Conservation (phyloP, 2,888 invertebrate species). For the Zaprionus bogoriensis region DNA sequence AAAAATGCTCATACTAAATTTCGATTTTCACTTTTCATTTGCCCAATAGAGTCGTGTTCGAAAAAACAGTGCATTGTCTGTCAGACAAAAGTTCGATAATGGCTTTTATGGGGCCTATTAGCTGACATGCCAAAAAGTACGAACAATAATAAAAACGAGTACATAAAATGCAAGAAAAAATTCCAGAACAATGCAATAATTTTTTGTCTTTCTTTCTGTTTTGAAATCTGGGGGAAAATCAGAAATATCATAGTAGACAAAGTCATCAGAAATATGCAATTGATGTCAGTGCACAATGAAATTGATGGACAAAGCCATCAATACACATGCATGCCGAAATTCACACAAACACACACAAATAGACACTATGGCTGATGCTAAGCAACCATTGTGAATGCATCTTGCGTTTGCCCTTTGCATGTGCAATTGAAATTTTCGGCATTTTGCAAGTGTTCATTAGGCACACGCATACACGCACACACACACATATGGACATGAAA, state of each 20-base stretch:
- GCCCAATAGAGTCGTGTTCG: no score
- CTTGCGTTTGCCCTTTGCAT: neutral
- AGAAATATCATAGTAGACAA: no score
- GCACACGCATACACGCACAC: neutral
- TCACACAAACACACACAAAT: neutral
- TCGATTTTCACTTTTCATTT: neutral
- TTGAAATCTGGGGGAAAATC: no score
- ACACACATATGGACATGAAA: neutral
- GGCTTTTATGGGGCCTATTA: conserved; percentile 29
- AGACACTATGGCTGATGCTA: neutral
- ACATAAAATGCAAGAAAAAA: neutral
- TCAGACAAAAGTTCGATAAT: neutral
- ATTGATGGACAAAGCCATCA: conserved; percentile 12
- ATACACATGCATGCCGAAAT: neutral
- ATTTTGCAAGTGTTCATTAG: conserved; percentile 11
- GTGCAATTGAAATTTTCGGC: conserved; percentile 1
- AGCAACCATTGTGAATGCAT: conserved; percentile 1
- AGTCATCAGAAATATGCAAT: conserved; percentile 31
- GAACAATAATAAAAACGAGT: neutral
- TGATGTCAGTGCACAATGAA: conserved; percentile 3
- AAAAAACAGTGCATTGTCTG: neutral
- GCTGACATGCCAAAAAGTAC: conserved; percentile 18
- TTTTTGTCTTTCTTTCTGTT: no score
- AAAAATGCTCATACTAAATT: no score
- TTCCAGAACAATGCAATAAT: no score